Base-by-base conservation (phyloP, 2,888 invertebrate species). In the Amblyteles armatorius region DNA sequence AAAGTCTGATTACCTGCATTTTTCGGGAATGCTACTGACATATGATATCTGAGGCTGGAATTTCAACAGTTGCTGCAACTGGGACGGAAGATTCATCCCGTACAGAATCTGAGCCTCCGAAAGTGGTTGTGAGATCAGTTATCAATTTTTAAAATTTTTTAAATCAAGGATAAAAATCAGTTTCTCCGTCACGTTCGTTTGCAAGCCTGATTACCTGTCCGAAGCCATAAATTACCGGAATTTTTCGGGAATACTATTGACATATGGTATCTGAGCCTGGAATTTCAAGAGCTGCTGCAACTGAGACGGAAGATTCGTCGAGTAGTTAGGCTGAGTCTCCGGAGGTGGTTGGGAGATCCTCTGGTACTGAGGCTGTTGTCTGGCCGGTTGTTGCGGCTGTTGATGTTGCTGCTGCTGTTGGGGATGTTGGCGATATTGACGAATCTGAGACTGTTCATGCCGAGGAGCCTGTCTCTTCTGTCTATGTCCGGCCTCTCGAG, bases 41-140 rank as follows among this genome's bases (percentile, higher is more conserved):
- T 94, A 92, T 0, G 94, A 94, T 16, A 91, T 91, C 68, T 91
- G 90, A 0, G 93, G 89, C 60, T 94, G 93, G 80, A 86, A 93
- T 16, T 89, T 90, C 22, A 94, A 65, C 5, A 94, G 55, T 19
- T 91, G 88, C 78, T 91, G 90, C 44, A 94, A 88, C 13, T 87
- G 85, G 4, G 85, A 22, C 1, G 94, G 94, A 57, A 93, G 57
- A 79, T 92, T 93, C 4, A 89, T 86, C 3, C 92, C 92, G 76
- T 94, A 94, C 0, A 91, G 90, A 16, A 91, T 91, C 29, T 86
- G 83, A 0, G 89, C 84, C 73, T 93, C 93, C 0, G 82, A 68
- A 0, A 88, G 87, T 29, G 91, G 90, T 60, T 91, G 92, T 3
- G 89, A 84, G 7, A 91, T 85, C 85, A 5, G 33, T 33, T 33